Evolutionary conservation across 2,888 invertebrate species (phyloP).

Genomic region (Ophonus ardosiacus): DNA sequence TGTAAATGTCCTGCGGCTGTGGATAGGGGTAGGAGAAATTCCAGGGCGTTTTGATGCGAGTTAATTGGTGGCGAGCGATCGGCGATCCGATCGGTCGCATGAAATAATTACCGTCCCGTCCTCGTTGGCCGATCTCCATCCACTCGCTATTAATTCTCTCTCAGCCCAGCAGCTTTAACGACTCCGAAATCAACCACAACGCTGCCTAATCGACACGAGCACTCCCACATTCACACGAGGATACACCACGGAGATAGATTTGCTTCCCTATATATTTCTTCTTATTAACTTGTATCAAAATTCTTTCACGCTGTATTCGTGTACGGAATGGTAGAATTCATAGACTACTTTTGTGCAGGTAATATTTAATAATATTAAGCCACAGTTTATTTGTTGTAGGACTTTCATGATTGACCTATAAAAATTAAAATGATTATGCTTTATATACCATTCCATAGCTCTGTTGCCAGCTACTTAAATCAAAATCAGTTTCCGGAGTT

Average conservation of each 20-base stretch:
- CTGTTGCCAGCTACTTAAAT: too few relatives aligned
- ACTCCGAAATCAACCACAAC: conserved; percentile 50
- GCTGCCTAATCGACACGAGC: conserved; percentile 30
- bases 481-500: too few relatives aligned
- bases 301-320: too few relatives aligned
- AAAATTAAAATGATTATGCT: too few relatives aligned
- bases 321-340: too few relatives aligned
- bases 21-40: conserved; percentile 5
- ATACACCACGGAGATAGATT: neutral
- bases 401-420: too few relatives aligned
- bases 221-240: conserved; percentile 27
- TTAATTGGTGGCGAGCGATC: conserved; percentile 35
- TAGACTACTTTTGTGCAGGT: too few relatives aligned
- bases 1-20: neutral
- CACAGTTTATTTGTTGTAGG: too few relatives aligned
- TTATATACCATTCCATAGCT: too few relatives aligned
- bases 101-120: conserved; percentile 32
- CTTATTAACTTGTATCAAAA: too few relatives aligned
- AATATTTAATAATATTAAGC: too few relatives aligned
- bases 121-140: conserved; percentile 29
- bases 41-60: conserved; percentile 6
- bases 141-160: conserved; percentile 40
- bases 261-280: neutral
- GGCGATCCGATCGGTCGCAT: conserved; percentile 33
- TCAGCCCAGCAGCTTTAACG: conserved; percentile 38